Conservation (phyloP, 2,888 invertebrate species). For the Caenorhabditis drosophilae region DNA sequence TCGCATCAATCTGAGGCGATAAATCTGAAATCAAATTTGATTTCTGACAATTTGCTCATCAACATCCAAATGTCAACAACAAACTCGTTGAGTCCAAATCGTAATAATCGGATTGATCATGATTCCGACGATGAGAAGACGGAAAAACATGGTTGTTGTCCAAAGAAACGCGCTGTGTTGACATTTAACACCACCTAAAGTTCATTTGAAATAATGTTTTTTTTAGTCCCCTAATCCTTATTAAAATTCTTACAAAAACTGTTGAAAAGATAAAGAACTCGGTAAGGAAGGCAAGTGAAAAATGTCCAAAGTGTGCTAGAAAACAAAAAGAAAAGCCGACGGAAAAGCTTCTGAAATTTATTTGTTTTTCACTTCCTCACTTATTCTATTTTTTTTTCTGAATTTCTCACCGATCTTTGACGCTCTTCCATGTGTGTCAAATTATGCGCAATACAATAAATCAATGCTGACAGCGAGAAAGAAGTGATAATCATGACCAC, state of each 20-base stretch:
- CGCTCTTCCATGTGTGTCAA: constrained; percentile 56
- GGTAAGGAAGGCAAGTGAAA: constrained; percentile 66
- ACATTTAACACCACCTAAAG: constrained; percentile 14
- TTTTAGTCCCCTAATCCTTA: no score
- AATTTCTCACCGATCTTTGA: constrained; percentile 50
- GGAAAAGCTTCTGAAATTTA: constrained; percentile 60
- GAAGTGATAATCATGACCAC: constrained; percentile 63
- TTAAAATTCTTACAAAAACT: constrained; percentile 44
- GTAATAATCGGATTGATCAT: constrained; percentile 67
- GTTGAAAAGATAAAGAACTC: constrained; percentile 57
- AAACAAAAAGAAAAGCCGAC: constrained; percentile 67
- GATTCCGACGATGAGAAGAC: constrained; percentile 63
- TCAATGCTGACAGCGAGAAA: constrained; percentile 62
- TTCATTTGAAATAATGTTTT: constrained; percentile 4
- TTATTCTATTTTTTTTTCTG: neutral
- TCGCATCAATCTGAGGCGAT: constrained; percentile 29
- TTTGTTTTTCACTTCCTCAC: neutral
- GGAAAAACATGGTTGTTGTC: constrained; percentile 51
- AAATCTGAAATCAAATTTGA: constrained; percentile 16
- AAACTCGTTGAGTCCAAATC: constrained; percentile 62
- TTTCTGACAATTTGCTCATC: neutral
- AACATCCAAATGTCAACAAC: no score
- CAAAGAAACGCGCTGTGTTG: constrained; percentile 10
- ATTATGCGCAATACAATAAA: constrained; percentile 65
- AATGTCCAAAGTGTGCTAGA: constrained; percentile 68